Base-by-base conservation (phyloP, 2,888 invertebrate species). In the Capitulum mitella region DNA sequence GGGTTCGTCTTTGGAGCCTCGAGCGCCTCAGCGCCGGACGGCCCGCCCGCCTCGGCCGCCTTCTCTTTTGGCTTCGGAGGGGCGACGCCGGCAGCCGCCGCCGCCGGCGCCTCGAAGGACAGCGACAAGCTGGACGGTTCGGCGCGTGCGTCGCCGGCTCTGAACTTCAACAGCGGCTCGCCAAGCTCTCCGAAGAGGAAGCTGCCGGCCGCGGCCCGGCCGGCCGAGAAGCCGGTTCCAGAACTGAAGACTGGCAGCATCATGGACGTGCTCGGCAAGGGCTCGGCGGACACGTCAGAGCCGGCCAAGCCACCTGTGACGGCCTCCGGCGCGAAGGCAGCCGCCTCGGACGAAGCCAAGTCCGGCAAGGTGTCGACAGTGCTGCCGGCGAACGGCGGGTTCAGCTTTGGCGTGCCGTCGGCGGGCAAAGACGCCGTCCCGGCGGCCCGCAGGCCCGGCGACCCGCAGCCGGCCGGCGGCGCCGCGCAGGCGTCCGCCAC, bases 201-300 rank as follows among this genome's bases (percentile, higher is more conserved):
- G 40, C 22, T 26, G 75, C 19, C 40, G 29, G 16, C 32, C 0
- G 78, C 32, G 22, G 37, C 54, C 3, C 22, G 76, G 37, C 78
- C 80, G 29, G 80, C 81, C 14, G 79, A 83, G 14, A 78, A 81
- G 29, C 80, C 82, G 43, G 83, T 84, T 0, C 77, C 81, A 19
- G 81, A 83, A 78, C 81, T 85, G 61, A 84, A 83, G 78, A 75
- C 79, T 12, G 83, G 83, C 37, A 83, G 83, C 79, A 84, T 84
- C 16, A 83, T 83, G 83, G 83, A 83, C 78, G 81, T 84, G 75
- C 80, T 84, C 0, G 83, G 83, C n/a, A 80, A 80, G 54, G 32
- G 46, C 0, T 46, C 34, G 46, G 16, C 51, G 5, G 74, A 1
- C n/a, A n/a, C n/a, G n/a, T n/a, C n/a, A n/a, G n/a, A n/a, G n/a